Conservation (phyloP, 2,113 vertebrate species). For the Pelobates fuscus region DNA sequence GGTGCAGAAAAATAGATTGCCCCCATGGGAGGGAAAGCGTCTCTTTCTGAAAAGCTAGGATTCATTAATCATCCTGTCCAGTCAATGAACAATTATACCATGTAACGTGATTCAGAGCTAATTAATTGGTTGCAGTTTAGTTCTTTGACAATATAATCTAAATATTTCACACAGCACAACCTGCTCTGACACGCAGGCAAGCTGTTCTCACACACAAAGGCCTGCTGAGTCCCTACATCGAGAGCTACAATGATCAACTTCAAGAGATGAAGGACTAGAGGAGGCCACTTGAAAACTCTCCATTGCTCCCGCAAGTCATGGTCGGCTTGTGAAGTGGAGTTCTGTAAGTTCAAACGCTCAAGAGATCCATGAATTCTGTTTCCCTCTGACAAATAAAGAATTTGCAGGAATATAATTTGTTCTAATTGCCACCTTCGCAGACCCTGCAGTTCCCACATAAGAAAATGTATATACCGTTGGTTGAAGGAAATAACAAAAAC, state of each 20-base stretch:
- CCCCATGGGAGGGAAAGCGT: conserved; percentile 14
- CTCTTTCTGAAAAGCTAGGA: conserved; percentile 18
- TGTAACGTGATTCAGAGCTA: conserved; percentile 40
- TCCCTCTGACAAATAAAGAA: conserved; percentile 12
- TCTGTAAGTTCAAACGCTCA: conserved; percentile 30
- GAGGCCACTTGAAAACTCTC: background rate
- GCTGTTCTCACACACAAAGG: conserved; percentile 31
- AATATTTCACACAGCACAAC: conserved; percentile 27
- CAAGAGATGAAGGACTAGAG: background rate
- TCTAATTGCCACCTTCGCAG: conserved; percentile 6
- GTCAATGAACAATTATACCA: conserved; percentile 25
- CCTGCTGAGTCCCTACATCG: conserved; percentile 4
- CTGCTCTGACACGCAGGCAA: conserved; percentile 14
- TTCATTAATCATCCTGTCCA: conserved; percentile 39
- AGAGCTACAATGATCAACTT: conserved; percentile 25
- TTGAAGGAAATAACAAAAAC: no score
- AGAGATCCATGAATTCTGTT: conserved; percentile 9
- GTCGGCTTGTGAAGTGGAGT: conserved; percentile 3
- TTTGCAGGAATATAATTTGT: background rate
- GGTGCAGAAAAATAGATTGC: background rate
- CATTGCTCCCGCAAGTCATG: conserved; percentile 32
- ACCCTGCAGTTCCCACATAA: conserved; percentile 12
- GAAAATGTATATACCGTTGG: conserved; percentile 4
- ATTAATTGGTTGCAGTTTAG: conserved; percentile 35
- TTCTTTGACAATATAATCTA: conserved; percentile 25